Evolutionary conservation across 1,140 invertebrate genomes (phyloP), one percentile per base, ranked within the genome.

Genomic region (Bombyx mandarina): DNA sequence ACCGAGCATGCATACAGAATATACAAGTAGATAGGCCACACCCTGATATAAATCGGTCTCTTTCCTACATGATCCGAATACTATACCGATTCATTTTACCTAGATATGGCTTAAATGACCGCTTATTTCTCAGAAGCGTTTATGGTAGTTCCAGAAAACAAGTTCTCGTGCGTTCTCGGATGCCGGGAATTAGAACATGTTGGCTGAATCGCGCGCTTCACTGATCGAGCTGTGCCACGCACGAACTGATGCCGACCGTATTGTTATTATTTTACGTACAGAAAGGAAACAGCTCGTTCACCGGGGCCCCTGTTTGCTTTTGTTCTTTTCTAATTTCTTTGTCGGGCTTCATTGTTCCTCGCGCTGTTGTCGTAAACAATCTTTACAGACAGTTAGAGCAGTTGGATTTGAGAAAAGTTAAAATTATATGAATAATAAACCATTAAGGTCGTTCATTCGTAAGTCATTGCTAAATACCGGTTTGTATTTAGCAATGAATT

Each of bases 251-350:
- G 75, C 71, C 10, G 6, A 35, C 42, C 73, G 75, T 79, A 69
- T 76, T 82, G 75, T 79, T 80, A 76, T 80, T 80, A 64, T 77
- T 84, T 85, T 77, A 79, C 70, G 71, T 75, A 67, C 75, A 75
- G 69, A 69, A 72, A 77, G 76, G 75, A 82, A 84, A 78, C 73
- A 69, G 81, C 56, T 73, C 72, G 71, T 77, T 77, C 74, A 68
- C 77, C 69, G 78, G 69, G 69, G 61, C 72, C 54, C 61, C 65
- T 84, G 67, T 80, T 82, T 80, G 78, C 71, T 81, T 82, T 79
- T 81, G 79, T 83, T 82, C 73, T 75, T 85, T 77, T 77, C 75
- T 80, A 80, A 80, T 77, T 77, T 80, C 77, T 80, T 81, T 82
- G 75, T 79, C 75, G 66, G 65, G 70, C 66, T 63, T 79, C 78